Conservation (phyloP, 2,888 invertebrate species). For the Folsomia manolachei region DNA sequence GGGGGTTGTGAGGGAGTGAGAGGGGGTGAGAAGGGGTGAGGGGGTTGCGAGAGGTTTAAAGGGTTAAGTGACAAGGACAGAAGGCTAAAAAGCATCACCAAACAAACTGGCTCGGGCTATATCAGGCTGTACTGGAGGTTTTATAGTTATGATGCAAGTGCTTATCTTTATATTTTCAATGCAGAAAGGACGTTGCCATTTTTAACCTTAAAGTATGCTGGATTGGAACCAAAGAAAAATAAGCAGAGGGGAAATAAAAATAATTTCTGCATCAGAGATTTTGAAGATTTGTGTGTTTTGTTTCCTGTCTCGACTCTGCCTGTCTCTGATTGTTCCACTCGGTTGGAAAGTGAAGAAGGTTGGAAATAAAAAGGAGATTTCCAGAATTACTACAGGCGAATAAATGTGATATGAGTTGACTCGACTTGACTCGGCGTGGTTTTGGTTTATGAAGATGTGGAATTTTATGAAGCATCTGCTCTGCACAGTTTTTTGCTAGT, state of each 20-base stretch:
- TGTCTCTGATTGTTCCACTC: background rate
- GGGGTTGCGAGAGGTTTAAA: too few species aligned
- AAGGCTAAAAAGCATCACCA: too few species aligned
- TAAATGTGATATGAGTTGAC: conserved; percentile 1
- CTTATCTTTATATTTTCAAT: too few species aligned
- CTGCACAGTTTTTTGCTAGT: background rate
- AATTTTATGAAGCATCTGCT: background rate
- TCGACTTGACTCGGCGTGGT: background rate
- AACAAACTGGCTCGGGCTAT: too few species aligned
- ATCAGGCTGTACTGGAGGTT: background rate
- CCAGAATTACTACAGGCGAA: background rate
- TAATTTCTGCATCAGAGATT: background rate
- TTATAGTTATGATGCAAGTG: too few species aligned
- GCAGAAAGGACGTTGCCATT: background rate
- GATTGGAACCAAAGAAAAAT: background rate
- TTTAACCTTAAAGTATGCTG: background rate
- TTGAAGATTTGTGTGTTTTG: background rate
- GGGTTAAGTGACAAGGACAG: too few species aligned
- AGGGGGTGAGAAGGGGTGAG: too few species aligned
- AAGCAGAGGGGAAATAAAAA: background rate
- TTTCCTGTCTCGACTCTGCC: background rate
- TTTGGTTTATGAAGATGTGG: background rate
- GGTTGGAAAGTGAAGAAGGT: background rate
- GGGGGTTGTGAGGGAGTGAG: too few species aligned
- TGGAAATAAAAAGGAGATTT: background rate